A percentile compares a stretch with the other conserved stretches of the same genome.
These are phyloP conservation scores for Synanthedon andrenaeformis DNA, from an alignment of 2,888 invertebrate species.

Conservation along the genomic window DNA sequence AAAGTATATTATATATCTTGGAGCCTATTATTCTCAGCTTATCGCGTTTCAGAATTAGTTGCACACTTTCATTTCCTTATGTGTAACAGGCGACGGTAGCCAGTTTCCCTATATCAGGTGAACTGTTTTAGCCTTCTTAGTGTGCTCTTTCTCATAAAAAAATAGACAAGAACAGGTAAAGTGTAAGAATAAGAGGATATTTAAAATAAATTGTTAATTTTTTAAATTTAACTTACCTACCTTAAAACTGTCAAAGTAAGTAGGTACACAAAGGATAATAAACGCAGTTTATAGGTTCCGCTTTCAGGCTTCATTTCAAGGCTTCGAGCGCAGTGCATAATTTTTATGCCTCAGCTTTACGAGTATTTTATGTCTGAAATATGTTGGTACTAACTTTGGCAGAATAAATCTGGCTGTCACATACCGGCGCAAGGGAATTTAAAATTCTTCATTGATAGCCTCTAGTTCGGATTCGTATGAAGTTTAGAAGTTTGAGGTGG, in stretches of 20 bases:
- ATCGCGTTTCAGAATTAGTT: too few species aligned
- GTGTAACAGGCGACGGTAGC: too few species aligned
- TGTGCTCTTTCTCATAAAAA: too few species aligned
- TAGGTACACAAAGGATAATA: background rate
- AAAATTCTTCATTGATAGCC: constrained; percentile 11
- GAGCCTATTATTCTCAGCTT: too few species aligned
- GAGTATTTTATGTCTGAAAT: constrained; percentile 7
- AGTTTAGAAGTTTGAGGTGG: background rate
- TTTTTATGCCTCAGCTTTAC: constrained; percentile 4
- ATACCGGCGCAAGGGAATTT: constrained; percentile 8
- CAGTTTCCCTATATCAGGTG: too few species aligned
- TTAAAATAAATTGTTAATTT: too few species aligned
- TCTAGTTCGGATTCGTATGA: background rate
- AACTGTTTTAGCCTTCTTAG: too few species aligned
- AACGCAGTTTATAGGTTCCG: background rate
- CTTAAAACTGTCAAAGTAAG: background rate
- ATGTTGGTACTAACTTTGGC: constrained; percentile 6
- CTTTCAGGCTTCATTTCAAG: background rate
- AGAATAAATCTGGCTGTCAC: constrained; percentile 28
- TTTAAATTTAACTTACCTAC: too few species aligned
- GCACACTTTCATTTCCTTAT: too few species aligned
- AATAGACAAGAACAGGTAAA: too few species aligned
- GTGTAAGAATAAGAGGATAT: too few species aligned
- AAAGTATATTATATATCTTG: too few species aligned
- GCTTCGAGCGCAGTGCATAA: constrained; percentile 4